A percentile compares a stretch with the other conserved stretches of the same genome.
Conservation (phyloP, 2,113 vertebrate species). For the Bos taurus region ARS-UCD2.0 NC_037342.1:73631001-73631500, state of each 20-base stretch:
- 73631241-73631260: background rate
- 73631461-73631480: background rate
- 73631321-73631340: background rate
- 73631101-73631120: background rate
- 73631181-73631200: background rate
- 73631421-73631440: background rate
- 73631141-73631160: background rate
- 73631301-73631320: background rate
- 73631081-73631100: background rate
- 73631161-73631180: background rate
- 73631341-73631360: background rate
- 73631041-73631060: background rate
- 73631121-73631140: background rate
- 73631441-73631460: background rate
- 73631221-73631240: background rate
- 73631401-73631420: rapidly evolving
- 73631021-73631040: background rate
- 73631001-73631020: background rate
- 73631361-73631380: background rate
- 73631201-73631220: background rate
- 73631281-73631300: background rate
- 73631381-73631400: background rate
- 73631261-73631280: background rate
- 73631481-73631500: background rate
- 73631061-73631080: background rate